Evolutionary conservation across 92 coral and sea anemone species (phyloP).

Genomic region (Palythoa grandiflora): DNA sequence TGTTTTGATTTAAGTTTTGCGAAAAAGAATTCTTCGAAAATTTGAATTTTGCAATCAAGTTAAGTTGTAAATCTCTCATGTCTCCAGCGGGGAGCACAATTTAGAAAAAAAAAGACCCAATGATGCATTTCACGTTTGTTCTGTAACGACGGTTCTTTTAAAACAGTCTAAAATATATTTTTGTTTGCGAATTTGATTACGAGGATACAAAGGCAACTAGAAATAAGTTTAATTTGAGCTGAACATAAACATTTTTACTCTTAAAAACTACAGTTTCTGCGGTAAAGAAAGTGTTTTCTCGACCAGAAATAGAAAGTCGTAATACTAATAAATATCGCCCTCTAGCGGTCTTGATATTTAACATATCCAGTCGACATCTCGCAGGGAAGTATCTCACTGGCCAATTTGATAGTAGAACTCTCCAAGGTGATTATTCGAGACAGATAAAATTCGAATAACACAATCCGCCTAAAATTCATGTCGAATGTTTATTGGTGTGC

Average conservation of each 20-base stretch:
- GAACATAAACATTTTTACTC: slow-evolving; percentile 16
- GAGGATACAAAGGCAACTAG: neutral
- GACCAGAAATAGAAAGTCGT: neutral
- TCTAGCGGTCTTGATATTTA: slow-evolving; percentile 31
- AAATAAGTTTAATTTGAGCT: slow-evolving; percentile 1
- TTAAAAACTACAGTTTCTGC: slow-evolving; percentile 15
- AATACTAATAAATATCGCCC: slow-evolving; percentile 20
- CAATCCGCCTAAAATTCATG: slow-evolving; percentile 17
- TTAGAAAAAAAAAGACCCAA: slow-evolving; percentile 33
- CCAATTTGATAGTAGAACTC: slow-evolving; percentile 30
- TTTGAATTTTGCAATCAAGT: slow-evolving; percentile 47
- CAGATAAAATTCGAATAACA: slow-evolving; percentile 51
- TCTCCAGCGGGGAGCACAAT: slow-evolving; percentile 48
- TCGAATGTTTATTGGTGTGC: slow-evolving; percentile 30
- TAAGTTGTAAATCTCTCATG: slow-evolving; percentile 44
- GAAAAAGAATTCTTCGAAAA: slow-evolving; percentile 32
- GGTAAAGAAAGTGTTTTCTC: neutral
- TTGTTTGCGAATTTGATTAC: neutral
- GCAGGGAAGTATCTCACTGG: neutral
- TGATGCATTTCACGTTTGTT: slow-evolving; percentile 40
- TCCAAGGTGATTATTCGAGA: slow-evolving; percentile 43
- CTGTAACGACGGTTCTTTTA: neutral
- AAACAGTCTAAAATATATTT: neutral
- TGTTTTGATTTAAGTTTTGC: slow-evolving; percentile 32
- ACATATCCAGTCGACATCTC: slow-evolving; percentile 2